Evolutionary conservation across 2,113 vertebrate genomes (phyloP).

Genomic region (Abramis brama): DNA sequence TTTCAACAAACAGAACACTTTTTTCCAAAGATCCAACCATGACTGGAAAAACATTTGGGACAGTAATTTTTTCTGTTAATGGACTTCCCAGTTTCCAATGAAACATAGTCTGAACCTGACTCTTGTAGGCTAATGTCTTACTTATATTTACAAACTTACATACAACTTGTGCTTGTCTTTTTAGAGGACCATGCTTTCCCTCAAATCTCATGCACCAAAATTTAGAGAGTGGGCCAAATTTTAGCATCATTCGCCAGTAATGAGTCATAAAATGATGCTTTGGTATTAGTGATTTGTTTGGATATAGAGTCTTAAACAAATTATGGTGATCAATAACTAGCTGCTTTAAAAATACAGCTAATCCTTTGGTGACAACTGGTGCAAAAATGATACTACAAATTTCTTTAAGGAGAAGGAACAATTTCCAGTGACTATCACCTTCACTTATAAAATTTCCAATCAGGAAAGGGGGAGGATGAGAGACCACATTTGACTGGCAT

Average conservation of each 20-base stretch:
- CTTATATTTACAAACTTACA: background rate
- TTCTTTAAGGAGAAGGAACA: conserved; percentile 14
- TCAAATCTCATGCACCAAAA: conserved; percentile 4
- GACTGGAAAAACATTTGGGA: background rate
- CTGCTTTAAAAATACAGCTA: conserved; percentile 9
- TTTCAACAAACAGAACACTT: background rate
- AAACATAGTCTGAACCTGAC: conserved; percentile 16
- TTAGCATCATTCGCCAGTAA: background rate
- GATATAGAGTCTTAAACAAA: background rate
- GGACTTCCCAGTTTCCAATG: background rate
- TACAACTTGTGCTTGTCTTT: background rate
- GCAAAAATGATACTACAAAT: conserved; percentile 28
- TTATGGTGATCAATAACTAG: conserved; percentile 7
- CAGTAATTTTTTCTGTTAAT: background rate
- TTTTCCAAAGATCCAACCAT: conserved; percentile 1
- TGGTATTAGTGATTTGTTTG: conserved; percentile 5
- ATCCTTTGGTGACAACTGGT: background rate
- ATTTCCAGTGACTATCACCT: background rate
- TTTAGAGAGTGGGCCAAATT: conserved; percentile 1
- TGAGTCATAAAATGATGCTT: conserved; percentile 5
- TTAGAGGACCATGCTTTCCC: background rate
- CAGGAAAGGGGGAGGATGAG: too few species aligned
- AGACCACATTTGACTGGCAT: too few species aligned
- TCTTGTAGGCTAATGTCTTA: background rate
- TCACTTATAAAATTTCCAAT: background rate